Base-by-base conservation (phyloP, 2,113 vertebrate species). In the Megaceryle torquata region DNA sequence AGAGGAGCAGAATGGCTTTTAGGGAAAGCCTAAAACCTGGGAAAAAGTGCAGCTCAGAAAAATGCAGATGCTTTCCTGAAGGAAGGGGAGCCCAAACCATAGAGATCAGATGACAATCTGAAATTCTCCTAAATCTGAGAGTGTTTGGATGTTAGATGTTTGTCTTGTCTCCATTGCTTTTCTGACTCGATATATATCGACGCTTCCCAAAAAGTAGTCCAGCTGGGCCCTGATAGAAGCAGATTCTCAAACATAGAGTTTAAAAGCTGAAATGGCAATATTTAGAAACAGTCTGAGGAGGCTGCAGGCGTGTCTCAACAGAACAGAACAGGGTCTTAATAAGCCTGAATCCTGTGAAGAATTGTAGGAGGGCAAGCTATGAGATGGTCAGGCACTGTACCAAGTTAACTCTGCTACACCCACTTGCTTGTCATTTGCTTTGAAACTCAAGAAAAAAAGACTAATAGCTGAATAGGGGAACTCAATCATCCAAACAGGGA, bases 381-480 rank as follows among this genome's bases (percentile, higher is more conserved):
- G 77, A 89, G 69, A 84, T 89, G 84, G 72, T 71, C 89, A 93
- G 86, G 88, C 77, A 93, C 48, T 43, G 80, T 46, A 93, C 81
- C 81, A 93, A 86, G 70, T 79, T 79, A 92, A 79, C 35, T 85
- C 72, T 78, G 61, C 59, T 78, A 86, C 54, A 88, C 48, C 59
- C 74, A 82, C 80, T 88, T 93, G 43, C 69, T 64, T 91, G 84
- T 84, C 85, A 79, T 81, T 92, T 96, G 60, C 76, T 85, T 70
- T 82, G 82, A 93, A 95, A 89, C 13, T 87, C 69, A 71, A 88
- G 67, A 88, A 86, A 72, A 91, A 77, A 26, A 39, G 87, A 82
- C 76, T 91, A 80, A 79, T 5, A 87, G 37, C 37, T 63, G 35
- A 88, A 56, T 8, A 81, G 29, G 28, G 24, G 67, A 92, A 44